A percentile compares a stretch with the other conserved stretches of the same genome.
Evolutionary conservation across 92 coral and sea anemone genomes (phyloP).

Genomic region (Paragorgia papillata): DNA sequence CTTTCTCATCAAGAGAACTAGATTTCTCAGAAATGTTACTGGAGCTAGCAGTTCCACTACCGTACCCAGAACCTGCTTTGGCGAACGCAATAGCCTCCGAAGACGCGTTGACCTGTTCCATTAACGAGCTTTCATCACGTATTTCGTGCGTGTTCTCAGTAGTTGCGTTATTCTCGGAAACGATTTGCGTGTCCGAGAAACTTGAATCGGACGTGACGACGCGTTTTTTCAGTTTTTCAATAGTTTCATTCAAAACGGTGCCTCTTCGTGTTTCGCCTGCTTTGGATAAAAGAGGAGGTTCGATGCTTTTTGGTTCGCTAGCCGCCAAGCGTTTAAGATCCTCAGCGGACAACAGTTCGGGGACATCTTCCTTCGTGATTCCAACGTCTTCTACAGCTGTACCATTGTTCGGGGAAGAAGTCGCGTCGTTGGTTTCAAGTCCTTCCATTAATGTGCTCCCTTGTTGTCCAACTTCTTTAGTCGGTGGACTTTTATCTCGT

Average conservation of each 20-base stretch:
- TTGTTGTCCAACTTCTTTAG: background rate
- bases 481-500: background rate
- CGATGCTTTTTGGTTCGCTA: constrained; percentile 67
- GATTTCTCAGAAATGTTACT: background rate
- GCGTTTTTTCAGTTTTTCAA: constrained; percentile 72
- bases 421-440: background rate
- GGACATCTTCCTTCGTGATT: constrained; percentile 64
- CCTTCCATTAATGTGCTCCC: background rate
- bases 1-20: background rate
- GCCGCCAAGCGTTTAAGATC: constrained; percentile 91
- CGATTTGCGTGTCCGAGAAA: background rate
- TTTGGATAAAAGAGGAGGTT: constrained; percentile 81
- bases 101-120: background rate
- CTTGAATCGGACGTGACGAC: constrained; percentile 36
- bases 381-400: constrained; percentile 13
- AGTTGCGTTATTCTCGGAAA: background rate
- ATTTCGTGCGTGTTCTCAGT: background rate
- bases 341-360: constrained; percentile 81
- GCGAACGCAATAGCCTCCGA: background rate
- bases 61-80: background rate
- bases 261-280: constrained; percentile 63
- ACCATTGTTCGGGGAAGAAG: background rate
- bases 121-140: background rate
- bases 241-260: constrained; percentile 78
- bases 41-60: background rate